Percentiles rank a stretch among this genome's conserved stretches.
Evolutionary conservation across 2,113 vertebrate species (phyloP).

Genomic region (Tachysurus fulvidraco): DNA sequence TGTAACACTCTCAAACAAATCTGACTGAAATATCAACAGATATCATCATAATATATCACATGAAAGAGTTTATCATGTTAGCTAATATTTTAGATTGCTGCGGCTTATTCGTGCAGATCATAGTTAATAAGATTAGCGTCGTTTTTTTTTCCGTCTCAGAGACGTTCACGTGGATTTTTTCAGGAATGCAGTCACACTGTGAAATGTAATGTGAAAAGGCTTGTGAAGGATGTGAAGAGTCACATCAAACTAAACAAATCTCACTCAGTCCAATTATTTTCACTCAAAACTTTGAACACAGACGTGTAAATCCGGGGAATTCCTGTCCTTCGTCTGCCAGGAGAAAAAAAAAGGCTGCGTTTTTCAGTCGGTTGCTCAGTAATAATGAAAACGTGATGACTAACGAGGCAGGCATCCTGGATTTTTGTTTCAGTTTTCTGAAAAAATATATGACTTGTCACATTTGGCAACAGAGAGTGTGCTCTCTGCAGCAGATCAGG

Average conservation of each 20-base stretch:
- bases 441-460: constrained; percentile 36
- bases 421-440: constrained; percentile 39
- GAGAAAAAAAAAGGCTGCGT: background rate
- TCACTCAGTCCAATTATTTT: background rate
- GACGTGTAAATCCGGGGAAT: background rate
- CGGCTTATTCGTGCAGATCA: background rate
- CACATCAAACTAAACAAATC: background rate
- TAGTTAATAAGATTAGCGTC: background rate
- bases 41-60: background rate
- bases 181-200: background rate
- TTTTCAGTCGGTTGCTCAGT: background rate
- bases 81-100: background rate
- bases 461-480: constrained; percentile 16
- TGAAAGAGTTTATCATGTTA: background rate
- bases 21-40: background rate
- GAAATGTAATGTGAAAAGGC: background rate
- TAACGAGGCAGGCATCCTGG: background rate
- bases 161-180: background rate
- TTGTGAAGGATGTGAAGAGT: background rate
- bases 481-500: constrained; percentile 14
- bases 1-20: background rate
- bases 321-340: background rate
- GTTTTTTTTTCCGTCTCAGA: background rate
- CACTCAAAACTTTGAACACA: background rate
- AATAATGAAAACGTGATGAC: constrained; percentile 18